Evolutionary conservation across 2,888 invertebrate species (phyloP), one percentile per base, ranked within the genome.

Genomic region (Leptinotarsa tumamoca): DNA sequence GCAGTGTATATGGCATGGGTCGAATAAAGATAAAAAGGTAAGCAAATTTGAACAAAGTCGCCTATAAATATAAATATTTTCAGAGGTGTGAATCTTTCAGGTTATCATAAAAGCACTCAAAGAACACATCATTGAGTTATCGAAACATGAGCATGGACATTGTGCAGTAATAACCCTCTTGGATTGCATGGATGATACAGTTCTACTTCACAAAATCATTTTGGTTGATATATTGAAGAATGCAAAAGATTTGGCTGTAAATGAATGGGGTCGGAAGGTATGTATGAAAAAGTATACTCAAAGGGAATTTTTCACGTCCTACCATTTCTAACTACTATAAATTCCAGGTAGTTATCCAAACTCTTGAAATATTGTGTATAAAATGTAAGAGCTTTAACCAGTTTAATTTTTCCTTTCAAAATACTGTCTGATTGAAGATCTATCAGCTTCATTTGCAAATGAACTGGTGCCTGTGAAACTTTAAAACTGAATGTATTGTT

Each of bases 171-270:
- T 98, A 78, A 93, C 96, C 0, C 90, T 98, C 79, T 93, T 98
- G 80, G 98, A 98, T 87, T 90, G 93, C 0, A 94, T 97, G 1
- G 98, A 99, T 86, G 98, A 99, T 86, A 98, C 98, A 0, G 95
- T 96, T 72, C 90, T 98, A 0, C 91, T 98, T 23, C 94, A 94
- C 84, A 98, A 98, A 88, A 92, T 94, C 1, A 91, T 96, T 61
- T 89, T 95, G 15, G 90, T 93, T 79, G 94, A 94, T 78, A 89
- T 98, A 78, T 88, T 94, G 51, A 90, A 89, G 51, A 91, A 93
- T 76, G 85, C 95, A 23, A 90, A 92, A 79, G 93, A 93, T 4
- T 90, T 98, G 50, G 93, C 94, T 0, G 89, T 90, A 56, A 93
- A 94, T 85, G 95, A 95, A 86, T 94, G 94, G 91, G 98, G 98